Base-by-base conservation (phyloP, 2,888 invertebrate genomes). In the Hyles lineata region DNA sequence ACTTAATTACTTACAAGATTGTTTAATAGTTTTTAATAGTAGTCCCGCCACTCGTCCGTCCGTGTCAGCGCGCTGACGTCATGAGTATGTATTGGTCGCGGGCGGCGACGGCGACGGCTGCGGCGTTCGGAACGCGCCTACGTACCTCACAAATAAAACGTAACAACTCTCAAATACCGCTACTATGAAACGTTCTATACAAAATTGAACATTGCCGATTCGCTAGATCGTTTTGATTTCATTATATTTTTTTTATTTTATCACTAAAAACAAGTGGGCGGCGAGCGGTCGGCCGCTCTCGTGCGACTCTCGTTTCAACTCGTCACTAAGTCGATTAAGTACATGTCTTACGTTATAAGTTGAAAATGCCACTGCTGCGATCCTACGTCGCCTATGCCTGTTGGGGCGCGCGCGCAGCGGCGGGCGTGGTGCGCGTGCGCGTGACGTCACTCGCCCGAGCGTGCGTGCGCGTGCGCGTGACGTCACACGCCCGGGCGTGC, bases 1-100 rank as follows among this genome's bases (percentile, higher is more conserved):
- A 93, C 93, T 93, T 92, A 94, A 92, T 93, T 94, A 94, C 91
- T 93, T 93, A 93, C 92, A 92, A 94, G 94, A 93, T 92, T 90
- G 94, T 93, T 90, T 92, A 91, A 91, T 93, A 93, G 90, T 92
- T 89, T 82, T 82, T 86, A 90, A 87, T 91, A 90, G 89, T 89
- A 86, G 89, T 87, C 87, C 87, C 88, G 89, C 85, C 87, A 78
- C 85, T 80, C 83, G 85, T 80, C 81, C 82, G 81, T 77, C 76
- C 75, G 43, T 60, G 67, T 50, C 19, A 29, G 72, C 70, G 55
- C 15, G 73, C 59, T 67, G 32, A 72, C 70, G 60, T 70, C 55
- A 9, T 63, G 55, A 52, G 59, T 62, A 62, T 50, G 63, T 52
- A 70, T 72, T 63, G 50, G 70, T 59, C 59, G 50, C 74, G 72